Evolutionary conservation across 2,888 invertebrate species (phyloP).

Genomic region (Odontocolon sp.): DNA sequence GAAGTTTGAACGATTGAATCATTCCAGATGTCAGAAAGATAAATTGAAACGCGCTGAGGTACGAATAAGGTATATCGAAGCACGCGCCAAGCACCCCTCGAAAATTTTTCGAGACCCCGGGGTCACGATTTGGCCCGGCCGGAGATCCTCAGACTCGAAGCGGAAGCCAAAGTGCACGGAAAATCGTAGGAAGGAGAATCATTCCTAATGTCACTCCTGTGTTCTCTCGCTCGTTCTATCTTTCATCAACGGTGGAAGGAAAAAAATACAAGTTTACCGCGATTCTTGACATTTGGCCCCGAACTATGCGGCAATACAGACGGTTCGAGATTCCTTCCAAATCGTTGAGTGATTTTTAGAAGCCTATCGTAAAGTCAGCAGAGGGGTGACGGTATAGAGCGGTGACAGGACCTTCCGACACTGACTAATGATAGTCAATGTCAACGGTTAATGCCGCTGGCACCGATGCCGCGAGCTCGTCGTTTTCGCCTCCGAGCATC

Average conservation of each 20-base stretch:
- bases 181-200: neutral
- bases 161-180: neutral
- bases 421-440: slow-evolving; percentile 74
- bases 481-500: slow-evolving; percentile 25
- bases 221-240: neutral
- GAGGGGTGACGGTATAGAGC: slow-evolving; percentile 50
- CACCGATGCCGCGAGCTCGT: slow-evolving; percentile 46
- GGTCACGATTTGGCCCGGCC: neutral
- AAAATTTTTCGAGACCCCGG: slow-evolving; percentile 14
- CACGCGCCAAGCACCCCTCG: slow-evolving; percentile 4
- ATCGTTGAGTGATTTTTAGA: slow-evolving; percentile 61
- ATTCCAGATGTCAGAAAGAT: slow-evolving; percentile 59
- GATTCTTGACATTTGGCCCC: slow-evolving; percentile 3
- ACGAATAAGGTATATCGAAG: slow-evolving; percentile 43
- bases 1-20: slow-evolving; percentile 55
- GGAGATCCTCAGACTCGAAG: neutral
- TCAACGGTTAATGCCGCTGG: slow-evolving; percentile 72
- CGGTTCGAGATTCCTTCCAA: slow-evolving; percentile 44
- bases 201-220: neutral
- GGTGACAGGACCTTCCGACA: slow-evolving; percentile 73
- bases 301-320: neutral
- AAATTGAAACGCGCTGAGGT: slow-evolving; percentile 49
- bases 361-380: slow-evolving; percentile 44
- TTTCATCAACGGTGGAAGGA: neutral
- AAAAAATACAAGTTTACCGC: no score